Conservation (phyloP, 2,113 vertebrate genomes). For the Megaceryle torquata region DNA sequence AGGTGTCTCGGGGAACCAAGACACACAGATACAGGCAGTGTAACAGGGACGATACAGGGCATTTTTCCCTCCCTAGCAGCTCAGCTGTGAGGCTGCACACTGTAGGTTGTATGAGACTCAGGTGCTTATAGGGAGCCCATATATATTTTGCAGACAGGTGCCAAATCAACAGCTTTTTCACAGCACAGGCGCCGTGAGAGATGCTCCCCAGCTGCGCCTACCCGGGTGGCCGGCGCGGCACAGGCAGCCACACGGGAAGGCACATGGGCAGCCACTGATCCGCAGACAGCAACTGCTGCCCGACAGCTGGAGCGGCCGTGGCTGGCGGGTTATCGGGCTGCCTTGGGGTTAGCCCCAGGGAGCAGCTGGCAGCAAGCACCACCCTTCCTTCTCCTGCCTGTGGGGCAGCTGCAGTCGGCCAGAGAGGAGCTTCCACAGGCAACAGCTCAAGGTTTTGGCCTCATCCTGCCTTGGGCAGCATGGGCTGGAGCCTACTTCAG, state of each 20-base stretch:
- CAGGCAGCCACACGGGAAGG: rapidly evolving
- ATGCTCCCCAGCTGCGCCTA: not conserved
- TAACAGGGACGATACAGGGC: rapidly evolving
- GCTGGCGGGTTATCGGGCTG: not conserved
- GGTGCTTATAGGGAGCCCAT: not conserved
- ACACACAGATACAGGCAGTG: not conserved
- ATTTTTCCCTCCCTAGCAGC: not conserved
- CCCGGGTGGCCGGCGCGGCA: rapidly evolving
- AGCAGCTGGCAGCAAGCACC: not conserved
- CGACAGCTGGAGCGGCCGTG: not conserved
- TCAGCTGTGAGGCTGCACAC: not conserved
- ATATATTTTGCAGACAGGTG: not conserved
- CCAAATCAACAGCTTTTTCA: not conserved
- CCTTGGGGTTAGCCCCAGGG: not conserved
- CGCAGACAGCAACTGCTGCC: not conserved
- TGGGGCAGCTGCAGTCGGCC: not conserved
- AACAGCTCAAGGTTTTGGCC: rapidly evolving
- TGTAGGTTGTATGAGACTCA: not conserved
- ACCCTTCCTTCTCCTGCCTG: not conserved
- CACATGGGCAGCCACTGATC: rapidly evolving
- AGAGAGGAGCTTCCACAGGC: not conserved
- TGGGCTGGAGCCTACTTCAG: not conserved
- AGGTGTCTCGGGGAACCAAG: not conserved
- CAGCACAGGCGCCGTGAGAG: rapidly evolving
- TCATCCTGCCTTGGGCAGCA: rapidly evolving